phyloP scores from a whole-genome alignment of 2,797 vertebrate genomes.

The Macropodus opercularis region DNA sequence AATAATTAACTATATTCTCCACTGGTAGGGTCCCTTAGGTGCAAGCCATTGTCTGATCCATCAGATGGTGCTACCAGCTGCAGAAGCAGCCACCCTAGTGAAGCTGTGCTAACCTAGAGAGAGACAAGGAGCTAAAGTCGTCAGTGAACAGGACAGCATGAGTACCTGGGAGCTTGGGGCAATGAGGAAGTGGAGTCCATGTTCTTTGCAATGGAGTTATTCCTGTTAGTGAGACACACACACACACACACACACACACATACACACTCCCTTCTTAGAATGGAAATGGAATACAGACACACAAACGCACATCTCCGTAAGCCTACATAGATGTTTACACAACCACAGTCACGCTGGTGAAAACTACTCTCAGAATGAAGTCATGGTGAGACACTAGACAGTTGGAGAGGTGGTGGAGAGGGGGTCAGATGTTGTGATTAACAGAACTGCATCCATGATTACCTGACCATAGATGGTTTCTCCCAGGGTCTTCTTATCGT shows the following conservation, averaged over 20 bases:
- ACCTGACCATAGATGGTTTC: constrained; percentile 81
- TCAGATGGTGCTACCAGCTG: constrained; percentile 55
- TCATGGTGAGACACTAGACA: constrained; percentile 15
- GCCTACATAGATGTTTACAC: constrained; percentile 23
- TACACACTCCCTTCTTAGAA: constrained; percentile 73
- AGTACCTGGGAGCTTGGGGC: constrained; percentile 77
- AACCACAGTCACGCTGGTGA: constrained; percentile 31
- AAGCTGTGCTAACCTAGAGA: constrained; percentile 39
- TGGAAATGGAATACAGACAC: constrained; percentile 53
- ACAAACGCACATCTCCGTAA: constrained; percentile 24
- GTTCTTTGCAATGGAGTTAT: constrained; percentile 80
- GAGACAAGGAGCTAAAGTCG: constrained; percentile 34
- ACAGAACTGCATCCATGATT: constrained; percentile 29
- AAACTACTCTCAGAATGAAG: constrained; percentile 27
- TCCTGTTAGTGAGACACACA: constrained; percentile 85
- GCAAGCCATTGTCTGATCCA: constrained; percentile 53
- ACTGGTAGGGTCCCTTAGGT: constrained; percentile 20
- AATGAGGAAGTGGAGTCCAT: constrained; percentile 77
- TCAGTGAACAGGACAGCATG: constrained; percentile 53
- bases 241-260: constrained; percentile 59
- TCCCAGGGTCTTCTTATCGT: constrained; percentile 82
- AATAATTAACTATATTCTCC: constrained; percentile 3
- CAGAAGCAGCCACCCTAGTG: constrained; percentile 21
- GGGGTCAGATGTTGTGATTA: no score
- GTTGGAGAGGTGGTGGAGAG: neutral